These are phyloP conservation scores for Oncopodura yosiiana DNA, from an alignment of 1,140 invertebrate species.

Conservation along the genomic window DNA sequence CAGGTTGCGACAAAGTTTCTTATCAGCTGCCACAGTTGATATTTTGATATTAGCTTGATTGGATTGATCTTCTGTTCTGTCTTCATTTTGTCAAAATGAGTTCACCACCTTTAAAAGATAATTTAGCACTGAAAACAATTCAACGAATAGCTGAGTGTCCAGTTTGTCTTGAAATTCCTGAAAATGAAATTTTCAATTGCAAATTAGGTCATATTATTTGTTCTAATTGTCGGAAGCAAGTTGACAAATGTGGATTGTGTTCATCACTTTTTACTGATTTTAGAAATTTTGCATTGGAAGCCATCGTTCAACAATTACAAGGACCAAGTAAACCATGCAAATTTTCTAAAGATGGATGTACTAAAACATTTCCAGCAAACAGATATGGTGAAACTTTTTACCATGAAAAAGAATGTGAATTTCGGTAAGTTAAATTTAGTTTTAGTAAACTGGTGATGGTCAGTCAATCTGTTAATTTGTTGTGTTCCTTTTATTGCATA, in stretches of 20 bases:
- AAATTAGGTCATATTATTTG: slow-evolving; percentile 8
- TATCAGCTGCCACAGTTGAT: no score
- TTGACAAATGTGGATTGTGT: neutral
- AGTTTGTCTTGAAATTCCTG: neutral
- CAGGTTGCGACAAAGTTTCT: no score
- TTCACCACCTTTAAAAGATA: no score
- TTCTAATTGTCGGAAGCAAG: neutral
- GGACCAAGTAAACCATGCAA: neutral
- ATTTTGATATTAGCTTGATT: no score
- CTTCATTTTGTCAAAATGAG: no score
- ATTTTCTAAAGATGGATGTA: neutral
- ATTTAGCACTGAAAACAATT: no score
- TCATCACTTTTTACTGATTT: neutral
- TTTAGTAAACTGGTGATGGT: no score
- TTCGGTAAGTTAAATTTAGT: no score
- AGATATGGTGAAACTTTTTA: neutral
- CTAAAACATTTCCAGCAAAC: neutral
- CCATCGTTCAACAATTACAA: slow-evolving; percentile 8
- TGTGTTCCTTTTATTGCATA: no score
- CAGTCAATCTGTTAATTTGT: no score
- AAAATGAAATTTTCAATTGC: neutral
- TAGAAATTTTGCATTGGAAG: neutral
- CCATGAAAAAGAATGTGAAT: neutral
- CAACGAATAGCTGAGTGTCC: slow-evolving; percentile 15
- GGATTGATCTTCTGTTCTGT: no score